Percentiles rank a stretch among this genome's conserved stretches.
Conservation (phyloP, 1,140 invertebrate genomes). For the Drosophila guanche region DNA sequence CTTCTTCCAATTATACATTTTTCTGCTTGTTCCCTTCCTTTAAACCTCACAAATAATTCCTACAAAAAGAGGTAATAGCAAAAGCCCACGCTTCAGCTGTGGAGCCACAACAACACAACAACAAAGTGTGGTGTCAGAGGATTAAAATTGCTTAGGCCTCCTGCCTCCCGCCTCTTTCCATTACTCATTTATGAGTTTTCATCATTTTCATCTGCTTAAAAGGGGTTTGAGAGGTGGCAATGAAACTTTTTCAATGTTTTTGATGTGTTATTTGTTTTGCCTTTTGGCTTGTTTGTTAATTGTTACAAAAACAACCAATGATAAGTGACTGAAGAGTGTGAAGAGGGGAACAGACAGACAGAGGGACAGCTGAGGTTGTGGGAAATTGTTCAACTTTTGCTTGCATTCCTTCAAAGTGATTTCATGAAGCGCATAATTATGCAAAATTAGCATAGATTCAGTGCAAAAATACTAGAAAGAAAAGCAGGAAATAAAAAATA, state of each 20-base stretch:
- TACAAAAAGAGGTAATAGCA: too few relatives aligned
- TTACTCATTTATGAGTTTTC: slow-evolving; percentile 66
- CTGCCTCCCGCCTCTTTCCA: background rate
- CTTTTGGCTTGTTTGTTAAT: slow-evolving; percentile 75
- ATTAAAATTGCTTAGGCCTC: too few relatives aligned
- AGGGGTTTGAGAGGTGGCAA: background rate
- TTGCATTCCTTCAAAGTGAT: slow-evolving; percentile 71
- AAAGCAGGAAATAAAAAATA: background rate
- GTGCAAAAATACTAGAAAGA: slow-evolving; percentile 15
- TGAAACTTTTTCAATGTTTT: slow-evolving; percentile 77
- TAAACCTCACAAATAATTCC: too few relatives aligned
- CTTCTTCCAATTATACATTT: background rate
- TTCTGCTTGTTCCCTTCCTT: too few relatives aligned
- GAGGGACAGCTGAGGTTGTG: slow-evolving; percentile 28
- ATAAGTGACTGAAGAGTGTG: slow-evolving; percentile 10
- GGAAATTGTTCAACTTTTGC: slow-evolving; percentile 63
- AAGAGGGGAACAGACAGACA: slow-evolving; percentile 27
- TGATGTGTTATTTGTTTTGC: slow-evolving; percentile 78
- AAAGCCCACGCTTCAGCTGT: background rate
- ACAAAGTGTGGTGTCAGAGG: background rate
- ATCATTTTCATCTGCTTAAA: slow-evolving; percentile 55
- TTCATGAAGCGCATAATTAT: slow-evolving; percentile 82
- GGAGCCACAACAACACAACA: background rate
- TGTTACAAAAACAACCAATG: slow-evolving; percentile 64
- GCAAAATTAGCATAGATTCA: slow-evolving; percentile 83